Evolutionary conservation across 2,888 invertebrate genomes (phyloP).

Genomic region (Epirrhoe alternata): DNA sequence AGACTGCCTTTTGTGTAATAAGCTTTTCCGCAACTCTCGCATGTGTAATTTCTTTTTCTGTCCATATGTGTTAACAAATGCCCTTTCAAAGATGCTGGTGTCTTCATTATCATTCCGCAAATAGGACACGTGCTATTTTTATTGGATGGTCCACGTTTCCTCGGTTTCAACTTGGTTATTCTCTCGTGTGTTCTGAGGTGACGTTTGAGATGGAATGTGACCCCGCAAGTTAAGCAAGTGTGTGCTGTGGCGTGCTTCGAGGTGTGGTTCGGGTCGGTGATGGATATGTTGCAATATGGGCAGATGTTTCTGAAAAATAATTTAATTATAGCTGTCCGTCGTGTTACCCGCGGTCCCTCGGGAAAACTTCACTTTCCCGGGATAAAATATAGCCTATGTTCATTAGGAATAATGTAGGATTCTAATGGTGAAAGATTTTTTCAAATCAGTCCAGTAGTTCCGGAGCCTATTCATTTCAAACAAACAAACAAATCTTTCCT

Average conservation of each 20-base stretch:
- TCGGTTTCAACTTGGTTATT: neutral
- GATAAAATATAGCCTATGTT: too few relatives aligned
- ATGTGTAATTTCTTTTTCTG: constrained; percentile 24
- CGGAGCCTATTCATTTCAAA: too few relatives aligned
- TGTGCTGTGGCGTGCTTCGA: constrained; percentile 8
- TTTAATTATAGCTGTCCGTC: too few relatives aligned
- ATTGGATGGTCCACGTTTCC: neutral
- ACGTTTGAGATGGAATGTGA: constrained; percentile 2
- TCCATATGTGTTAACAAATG: constrained; percentile 19
- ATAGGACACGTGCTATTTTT: constrained; percentile 10
- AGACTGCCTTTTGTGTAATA: constrained; percentile 19
- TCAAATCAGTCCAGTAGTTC: too few relatives aligned
- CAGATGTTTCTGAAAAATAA: constrained; percentile 32
- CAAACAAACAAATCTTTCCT: too few relatives aligned
- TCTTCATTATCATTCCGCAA: constrained; percentile 25
- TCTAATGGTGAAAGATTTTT: too few relatives aligned
- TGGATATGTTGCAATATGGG: constrained; percentile 26
- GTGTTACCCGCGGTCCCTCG: too few relatives aligned
- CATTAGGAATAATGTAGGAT: too few relatives aligned
- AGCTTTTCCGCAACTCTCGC: constrained; percentile 30
- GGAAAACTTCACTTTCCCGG: too few relatives aligned
- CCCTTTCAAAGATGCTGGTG: constrained; percentile 6
- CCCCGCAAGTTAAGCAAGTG: constrained; percentile 23
- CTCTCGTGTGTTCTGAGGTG: constrained; percentile 7
- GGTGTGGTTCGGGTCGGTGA: constrained; percentile 10